Conservation (phyloP, 2,113 vertebrate genomes). For the Silurus asotus region DNA sequence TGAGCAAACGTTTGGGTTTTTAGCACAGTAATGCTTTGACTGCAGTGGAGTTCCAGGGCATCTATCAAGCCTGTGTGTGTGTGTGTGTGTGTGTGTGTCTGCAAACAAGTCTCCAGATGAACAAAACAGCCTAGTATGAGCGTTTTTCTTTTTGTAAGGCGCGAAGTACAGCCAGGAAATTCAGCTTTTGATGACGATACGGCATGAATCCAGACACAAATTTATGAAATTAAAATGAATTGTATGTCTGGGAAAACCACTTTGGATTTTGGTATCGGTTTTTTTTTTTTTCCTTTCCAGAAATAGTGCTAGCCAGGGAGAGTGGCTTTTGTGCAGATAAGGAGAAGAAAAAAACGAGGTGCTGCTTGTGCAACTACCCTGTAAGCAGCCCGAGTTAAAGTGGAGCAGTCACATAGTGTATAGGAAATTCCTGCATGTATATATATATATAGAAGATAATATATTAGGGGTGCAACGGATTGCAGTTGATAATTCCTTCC, state of each 20-base stretch:
- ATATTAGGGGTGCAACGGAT: no score
- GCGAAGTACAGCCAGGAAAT: neutral
- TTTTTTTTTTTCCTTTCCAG: neutral
- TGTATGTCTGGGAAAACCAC: neutral
- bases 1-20: slow-evolving; percentile 42
- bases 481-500: no score
- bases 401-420: neutral
- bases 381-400: neutral
- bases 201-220: neutral
- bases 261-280: neutral
- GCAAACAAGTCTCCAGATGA: neutral
- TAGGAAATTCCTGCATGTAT: neutral
- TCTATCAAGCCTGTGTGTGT: slow-evolving; percentile 35
- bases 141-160: neutral
- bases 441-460: no score
- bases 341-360: neutral
- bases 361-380: neutral
- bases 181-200: neutral
- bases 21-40: slow-evolving; percentile 26
- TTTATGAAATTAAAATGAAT: neutral
- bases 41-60: neutral
- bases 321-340: neutral
- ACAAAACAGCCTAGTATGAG: neutral
- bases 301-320: neutral
- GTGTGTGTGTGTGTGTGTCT: neutral